Evolutionary conservation across 2,888 invertebrate genomes (phyloP).

Genomic region (Drosophila kuntzei): DNA sequence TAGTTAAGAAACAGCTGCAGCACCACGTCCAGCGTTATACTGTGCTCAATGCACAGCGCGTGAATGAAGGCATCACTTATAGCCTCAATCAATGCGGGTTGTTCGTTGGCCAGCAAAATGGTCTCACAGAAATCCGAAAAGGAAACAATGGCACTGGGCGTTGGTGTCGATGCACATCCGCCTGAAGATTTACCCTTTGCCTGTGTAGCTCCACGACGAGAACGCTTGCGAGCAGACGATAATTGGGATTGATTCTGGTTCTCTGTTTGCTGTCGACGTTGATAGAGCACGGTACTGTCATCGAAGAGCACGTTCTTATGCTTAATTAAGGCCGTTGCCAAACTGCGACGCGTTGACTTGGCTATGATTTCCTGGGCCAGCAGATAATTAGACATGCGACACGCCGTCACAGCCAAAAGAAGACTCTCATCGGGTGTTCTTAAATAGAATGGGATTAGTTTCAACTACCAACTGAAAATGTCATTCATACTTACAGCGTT

Average conservation of each 20-base stretch:
- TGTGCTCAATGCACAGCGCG: slow-evolving; percentile 83
- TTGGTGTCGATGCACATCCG: slow-evolving; percentile 29
- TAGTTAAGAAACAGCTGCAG: slow-evolving; percentile 88
- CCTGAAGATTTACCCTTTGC: slow-evolving; percentile 34
- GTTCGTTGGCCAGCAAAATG: slow-evolving; percentile 81
- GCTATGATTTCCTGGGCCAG: slow-evolving; percentile 79
- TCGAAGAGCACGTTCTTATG: slow-evolving; percentile 84
- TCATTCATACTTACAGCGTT: slow-evolving; percentile 72
- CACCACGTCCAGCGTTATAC: slow-evolving; percentile 82
- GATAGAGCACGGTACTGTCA: slow-evolving; percentile 78
- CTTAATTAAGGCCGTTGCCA: slow-evolving; percentile 81
- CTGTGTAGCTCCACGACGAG: slow-evolving; percentile 35
- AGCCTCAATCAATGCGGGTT: slow-evolving; percentile 80
- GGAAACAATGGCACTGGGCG: slow-evolving; percentile 70
- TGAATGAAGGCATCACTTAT: slow-evolving; percentile 84
- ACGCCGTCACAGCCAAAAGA: slow-evolving; percentile 82
- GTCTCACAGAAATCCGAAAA: slow-evolving; percentile 85
- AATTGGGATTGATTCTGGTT: slow-evolving; percentile 21
- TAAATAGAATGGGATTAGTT: not conserved
- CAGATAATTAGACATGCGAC: slow-evolving; percentile 84
- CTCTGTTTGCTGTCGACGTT: slow-evolving; percentile 63
- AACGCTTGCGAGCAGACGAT: slow-evolving; percentile 24
- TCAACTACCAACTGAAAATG: not conserved
- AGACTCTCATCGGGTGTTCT: slow-evolving; percentile 80
- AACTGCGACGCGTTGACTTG: slow-evolving; percentile 73